phyloP scores from a whole-genome alignment of 2,888 invertebrate species.

The Baronia brevicornis region DNA sequence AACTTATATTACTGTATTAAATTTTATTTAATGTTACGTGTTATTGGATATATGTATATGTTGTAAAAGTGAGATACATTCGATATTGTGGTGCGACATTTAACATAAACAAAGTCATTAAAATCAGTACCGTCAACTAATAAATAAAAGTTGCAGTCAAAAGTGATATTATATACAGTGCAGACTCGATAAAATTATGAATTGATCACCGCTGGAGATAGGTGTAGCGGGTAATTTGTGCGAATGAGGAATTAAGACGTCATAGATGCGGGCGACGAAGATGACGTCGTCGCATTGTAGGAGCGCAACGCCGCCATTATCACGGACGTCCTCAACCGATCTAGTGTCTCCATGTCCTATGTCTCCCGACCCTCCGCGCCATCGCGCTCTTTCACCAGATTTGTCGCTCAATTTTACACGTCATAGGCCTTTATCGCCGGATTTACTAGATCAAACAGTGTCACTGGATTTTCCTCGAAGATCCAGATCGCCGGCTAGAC shows the following conservation, averaged over 20 bases:
- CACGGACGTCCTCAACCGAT: slow-evolving; percentile 64
- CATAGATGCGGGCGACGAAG: slow-evolving; percentile 63
- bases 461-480: slow-evolving; percentile 64
- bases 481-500: slow-evolving; percentile 73
- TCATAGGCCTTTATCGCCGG: slow-evolving; percentile 59
- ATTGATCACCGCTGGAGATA: slow-evolving; percentile 1
- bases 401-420: slow-evolving; percentile 44
- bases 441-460: slow-evolving; percentile 47
- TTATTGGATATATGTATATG: no score
- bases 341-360: slow-evolving; percentile 34
- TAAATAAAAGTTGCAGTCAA: slow-evolving; percentile 4
- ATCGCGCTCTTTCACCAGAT: slow-evolving; percentile 58
- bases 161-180: slow-evolving; percentile 2
- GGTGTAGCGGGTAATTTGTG: slow-evolving; percentile 15
- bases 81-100: no score
- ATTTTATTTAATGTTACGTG: slow-evolving; percentile 1
- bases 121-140: slow-evolving; percentile 7
- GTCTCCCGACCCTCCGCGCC: slow-evolving; percentile 56
- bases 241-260: slow-evolving; percentile 23
- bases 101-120: slow-evolving; percentile 6
- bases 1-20: slow-evolving; percentile 1
- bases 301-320: slow-evolving; percentile 68
- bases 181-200: slow-evolving; percentile 5
- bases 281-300: slow-evolving; percentile 71
- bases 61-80: no score